A percentile compares a stretch with the other conserved stretches of the same genome.
Evolutionary conservation across 2,888 invertebrate species (phyloP).

Genomic region (Agrypnus murinus): DNA sequence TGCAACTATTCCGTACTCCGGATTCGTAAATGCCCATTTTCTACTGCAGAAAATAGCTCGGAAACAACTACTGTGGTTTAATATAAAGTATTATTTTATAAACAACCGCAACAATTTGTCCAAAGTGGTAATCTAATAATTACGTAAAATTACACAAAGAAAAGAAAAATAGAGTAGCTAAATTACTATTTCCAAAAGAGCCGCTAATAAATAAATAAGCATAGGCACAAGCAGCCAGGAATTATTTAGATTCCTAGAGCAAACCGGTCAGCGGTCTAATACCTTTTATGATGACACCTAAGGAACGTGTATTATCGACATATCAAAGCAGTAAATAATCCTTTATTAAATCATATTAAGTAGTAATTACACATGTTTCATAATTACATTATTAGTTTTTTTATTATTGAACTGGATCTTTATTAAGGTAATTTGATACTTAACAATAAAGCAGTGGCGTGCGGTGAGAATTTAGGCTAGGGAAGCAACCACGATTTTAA

Average conservation of each 20-base stretch:
- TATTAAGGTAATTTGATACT: no score
- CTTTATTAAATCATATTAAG: constrained; percentile 17
- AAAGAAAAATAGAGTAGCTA: background rate
- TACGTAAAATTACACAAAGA: background rate
- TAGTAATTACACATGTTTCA: constrained; percentile 1
- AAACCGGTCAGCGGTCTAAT: constrained; percentile 17
- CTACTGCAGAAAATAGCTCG: background rate
- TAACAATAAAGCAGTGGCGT: no score
- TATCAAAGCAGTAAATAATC: constrained; percentile 10
- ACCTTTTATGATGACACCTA: constrained; percentile 7
- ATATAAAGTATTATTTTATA: background rate
- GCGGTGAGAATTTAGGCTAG: no score
- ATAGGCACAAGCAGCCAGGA: background rate
- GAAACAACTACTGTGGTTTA: background rate
- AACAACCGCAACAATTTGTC: background rate
- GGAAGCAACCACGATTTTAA: no score
- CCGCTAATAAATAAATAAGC: background rate
- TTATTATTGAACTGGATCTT: background rate
- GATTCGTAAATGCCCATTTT: background rate
- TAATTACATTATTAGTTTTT: constrained; percentile 16
- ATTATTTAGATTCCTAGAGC: background rate
- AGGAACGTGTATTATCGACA: constrained; percentile 2
- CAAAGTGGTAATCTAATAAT: background rate
- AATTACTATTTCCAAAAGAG: background rate
- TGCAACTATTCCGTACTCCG: constrained; percentile 20